Base-by-base conservation (phyloP, 53 echinoderm and acorn worm species). In the Zoroaster sp. region DNA sequence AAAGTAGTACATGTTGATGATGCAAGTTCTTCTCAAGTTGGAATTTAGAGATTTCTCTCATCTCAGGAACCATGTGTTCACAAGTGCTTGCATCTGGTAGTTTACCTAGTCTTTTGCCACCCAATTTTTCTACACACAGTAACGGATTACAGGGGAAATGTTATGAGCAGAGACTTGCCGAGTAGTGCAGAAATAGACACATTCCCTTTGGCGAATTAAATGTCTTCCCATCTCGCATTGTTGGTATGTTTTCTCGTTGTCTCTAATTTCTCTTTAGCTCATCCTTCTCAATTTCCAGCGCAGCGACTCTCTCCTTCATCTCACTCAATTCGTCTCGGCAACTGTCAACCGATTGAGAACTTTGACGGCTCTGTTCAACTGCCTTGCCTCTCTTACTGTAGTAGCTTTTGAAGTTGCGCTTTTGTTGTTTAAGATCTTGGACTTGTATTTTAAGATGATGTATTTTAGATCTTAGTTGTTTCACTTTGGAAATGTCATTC, bases 31-130 rank as follows among this genome's bases (percentile, higher is more conserved):
- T 83, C 83, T n/a, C 83, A 39, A 83, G 41, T 3, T 83, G 83
- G 67, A 83, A 18, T 43, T 83, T 82, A 28, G 83, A 83, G 41
- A 83, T 3, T 66, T 83, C 83, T 41, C 83, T 68, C 83, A 66
- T 83, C 44, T 83, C 83, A 14, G 67, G 41, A 0, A 83, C 69
- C 83, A 83, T 69, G 8, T 30, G 42, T 21, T 83, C 68, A 0
- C 66, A 66, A 1, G 67, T 83, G 42, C 67, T 83, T 25, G 67
- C 67, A 67, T 66, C 39, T 11, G 69, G 83, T 51, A 83, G 46
- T 47, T 67, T 44, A 39, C 83, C 83, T 3, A 83, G 30, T 66
- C 67, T 39, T 30, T 83, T n/a, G 5, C 54, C 54, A 31, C 52
- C 55, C 8, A 78, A 53, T 9, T 78, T 78, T 78, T 51, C 37